These are phyloP conservation scores for Crocuta crocuta DNA, from an alignment of 2,113 vertebrate species.

Conservation along the genomic window DNA sequence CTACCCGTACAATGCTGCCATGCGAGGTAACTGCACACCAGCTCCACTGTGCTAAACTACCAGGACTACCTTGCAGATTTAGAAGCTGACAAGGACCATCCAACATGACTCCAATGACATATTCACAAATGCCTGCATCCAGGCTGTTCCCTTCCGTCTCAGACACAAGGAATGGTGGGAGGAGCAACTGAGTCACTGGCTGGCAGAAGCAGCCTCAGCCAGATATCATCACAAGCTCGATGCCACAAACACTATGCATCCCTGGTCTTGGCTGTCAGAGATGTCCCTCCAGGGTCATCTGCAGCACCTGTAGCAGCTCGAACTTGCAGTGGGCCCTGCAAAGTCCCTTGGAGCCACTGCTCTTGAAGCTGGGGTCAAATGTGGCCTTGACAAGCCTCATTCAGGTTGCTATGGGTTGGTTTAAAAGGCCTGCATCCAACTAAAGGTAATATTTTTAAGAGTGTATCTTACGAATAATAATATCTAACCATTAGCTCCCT, in stretches of 20 bases:
- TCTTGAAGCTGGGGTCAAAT: background rate
- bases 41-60: background rate
- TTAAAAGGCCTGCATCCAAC: background rate
- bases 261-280: background rate
- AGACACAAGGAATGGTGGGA: background rate
- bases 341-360: background rate
- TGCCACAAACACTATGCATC: background rate
- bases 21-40: background rate
- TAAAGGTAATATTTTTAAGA: background rate
- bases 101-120: background rate
- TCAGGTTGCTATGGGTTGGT: background rate
- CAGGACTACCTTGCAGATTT: background rate
- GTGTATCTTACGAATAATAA: background rate
- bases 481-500: background rate
- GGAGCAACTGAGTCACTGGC: accelerated
- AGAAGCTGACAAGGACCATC: background rate
- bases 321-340: background rate
- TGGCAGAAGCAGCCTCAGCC: background rate
- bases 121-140: background rate
- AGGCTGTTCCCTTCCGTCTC: background rate
- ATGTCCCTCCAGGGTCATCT: background rate
- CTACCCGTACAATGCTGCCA: background rate
- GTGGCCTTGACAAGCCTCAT: background rate
- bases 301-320: accelerated
- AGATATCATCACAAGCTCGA: background rate